Conservation (phyloP, 2,888 invertebrate genomes). For the Ochlodes sylvanus region DNA sequence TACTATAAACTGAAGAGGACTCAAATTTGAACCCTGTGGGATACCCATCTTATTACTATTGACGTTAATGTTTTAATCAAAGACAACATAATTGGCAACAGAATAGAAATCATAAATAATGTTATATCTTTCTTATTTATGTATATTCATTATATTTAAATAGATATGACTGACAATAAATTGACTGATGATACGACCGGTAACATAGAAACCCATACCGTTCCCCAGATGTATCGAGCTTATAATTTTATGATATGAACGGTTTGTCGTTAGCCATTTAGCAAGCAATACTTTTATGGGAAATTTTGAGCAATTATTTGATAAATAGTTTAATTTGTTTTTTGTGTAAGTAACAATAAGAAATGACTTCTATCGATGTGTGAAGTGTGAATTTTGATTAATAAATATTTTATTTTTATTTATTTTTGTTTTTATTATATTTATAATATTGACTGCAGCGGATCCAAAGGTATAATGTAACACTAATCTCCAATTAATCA, state of each 20-base stretch:
- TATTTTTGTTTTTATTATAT: slow-evolving; percentile 40
- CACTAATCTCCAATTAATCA: too few relatives aligned
- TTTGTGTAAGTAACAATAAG: slow-evolving; percentile 62
- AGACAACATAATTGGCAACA: too few relatives aligned
- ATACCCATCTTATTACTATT: neutral
- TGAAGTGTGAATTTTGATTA: slow-evolving; percentile 80
- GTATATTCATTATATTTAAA: too few relatives aligned
- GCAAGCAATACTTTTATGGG: slow-evolving; percentile 40
- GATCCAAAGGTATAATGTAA: too few relatives aligned
- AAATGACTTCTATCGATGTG: slow-evolving; percentile 69
- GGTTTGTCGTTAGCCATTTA: neutral
- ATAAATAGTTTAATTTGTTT: slow-evolving; percentile 61
- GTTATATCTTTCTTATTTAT: too few relatives aligned
- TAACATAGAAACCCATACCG: neutral
- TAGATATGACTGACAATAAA: too few relatives aligned
- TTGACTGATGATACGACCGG: neutral
- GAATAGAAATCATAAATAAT: too few relatives aligned
- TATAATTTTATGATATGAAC: neutral
- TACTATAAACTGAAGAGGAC: neutral
- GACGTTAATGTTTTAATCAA: too few relatives aligned
- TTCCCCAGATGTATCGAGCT: neutral
- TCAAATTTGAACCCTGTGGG: neutral
- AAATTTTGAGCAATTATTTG: slow-evolving; percentile 67
- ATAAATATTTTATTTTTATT: slow-evolving; percentile 81
- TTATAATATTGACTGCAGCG: neutral